phyloP scores from a whole-genome alignment of 2,888 invertebrate species.

The Aethes cnicana region DNA sequence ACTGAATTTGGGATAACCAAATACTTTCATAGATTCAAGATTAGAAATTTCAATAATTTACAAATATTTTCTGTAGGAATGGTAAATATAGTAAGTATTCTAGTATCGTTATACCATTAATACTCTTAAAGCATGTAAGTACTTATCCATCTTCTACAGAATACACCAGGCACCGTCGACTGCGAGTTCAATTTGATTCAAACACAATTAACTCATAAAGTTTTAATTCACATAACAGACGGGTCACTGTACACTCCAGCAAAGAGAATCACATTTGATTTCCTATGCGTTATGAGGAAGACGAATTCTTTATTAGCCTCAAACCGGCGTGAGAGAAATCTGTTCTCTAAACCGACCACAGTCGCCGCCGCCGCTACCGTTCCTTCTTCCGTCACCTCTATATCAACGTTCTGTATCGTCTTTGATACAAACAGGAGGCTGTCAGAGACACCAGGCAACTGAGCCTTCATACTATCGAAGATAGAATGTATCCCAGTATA shows the following conservation, averaged over 20 bases:
- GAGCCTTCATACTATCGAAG: slow-evolving; percentile 80
- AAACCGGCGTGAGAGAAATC: slow-evolving; percentile 78
- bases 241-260: slow-evolving; percentile 80
- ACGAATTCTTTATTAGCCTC: slow-evolving; percentile 86
- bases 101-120: too few relatives aligned
- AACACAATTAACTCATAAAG: slow-evolving; percentile 3
- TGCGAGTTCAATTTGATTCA: slow-evolving; percentile 11
- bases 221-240: slow-evolving; percentile 41
- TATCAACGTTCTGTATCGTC: slow-evolving; percentile 86
- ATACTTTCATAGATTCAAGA: too few relatives aligned
- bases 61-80: too few relatives aligned
- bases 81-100: too few relatives aligned
- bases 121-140: too few relatives aligned
- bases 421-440: slow-evolving; percentile 82
- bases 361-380: slow-evolving; percentile 86
- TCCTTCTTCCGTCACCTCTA: slow-evolving; percentile 89
- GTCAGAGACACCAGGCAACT: slow-evolving; percentile 83
- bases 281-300: slow-evolving; percentile 85
- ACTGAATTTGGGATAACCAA: too few relatives aligned
- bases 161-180: too few relatives aligned
- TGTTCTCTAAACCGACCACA: slow-evolving; percentile 70
- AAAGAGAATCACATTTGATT: slow-evolving; percentile 83
- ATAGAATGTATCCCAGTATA: slow-evolving; percentile 85
- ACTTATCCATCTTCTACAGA: too few relatives aligned
- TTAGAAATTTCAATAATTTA: too few relatives aligned